These are phyloP conservation scores for Vireo altiloquus DNA, from an alignment of 2,113 vertebrate genomes.

Conservation along the genomic window DNA sequence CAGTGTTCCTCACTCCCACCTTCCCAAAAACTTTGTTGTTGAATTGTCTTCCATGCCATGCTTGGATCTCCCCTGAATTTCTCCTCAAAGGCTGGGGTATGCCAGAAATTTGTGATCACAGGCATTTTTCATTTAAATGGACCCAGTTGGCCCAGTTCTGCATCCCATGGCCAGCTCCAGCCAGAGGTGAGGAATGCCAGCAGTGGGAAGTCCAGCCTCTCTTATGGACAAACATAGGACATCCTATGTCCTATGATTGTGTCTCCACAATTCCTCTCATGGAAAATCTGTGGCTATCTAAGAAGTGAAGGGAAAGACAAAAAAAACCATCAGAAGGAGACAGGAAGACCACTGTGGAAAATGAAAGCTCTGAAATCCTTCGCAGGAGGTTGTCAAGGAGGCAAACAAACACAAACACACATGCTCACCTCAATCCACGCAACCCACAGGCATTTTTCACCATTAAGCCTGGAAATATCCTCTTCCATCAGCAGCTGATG, in stretches of 20 bases:
- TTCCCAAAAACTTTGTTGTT: neutral
- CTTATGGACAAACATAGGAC: neutral
- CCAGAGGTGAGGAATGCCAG: neutral
- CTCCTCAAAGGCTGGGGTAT: neutral
- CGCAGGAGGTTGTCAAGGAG: neutral
- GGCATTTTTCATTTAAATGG: neutral
- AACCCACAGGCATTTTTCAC: neutral
- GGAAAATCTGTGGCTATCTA: neutral
- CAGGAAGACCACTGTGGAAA: slow-evolving; percentile 1
- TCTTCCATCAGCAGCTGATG: neutral
- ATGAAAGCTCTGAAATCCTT: neutral
- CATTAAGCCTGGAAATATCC: neutral
- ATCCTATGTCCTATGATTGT: neutral
- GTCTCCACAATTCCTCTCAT: fast-evolving
- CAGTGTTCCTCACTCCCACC: neutral
- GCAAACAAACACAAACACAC: neutral
- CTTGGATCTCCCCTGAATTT: neutral
- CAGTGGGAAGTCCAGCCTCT: neutral
- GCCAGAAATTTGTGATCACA: neutral
- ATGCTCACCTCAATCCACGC: fast-evolving
- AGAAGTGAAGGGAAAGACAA: neutral
- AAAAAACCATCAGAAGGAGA: neutral
- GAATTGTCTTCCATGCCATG: fast-evolving
- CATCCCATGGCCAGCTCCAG: neutral
- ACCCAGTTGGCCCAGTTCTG: neutral